Base-by-base conservation (phyloP, 2,797 vertebrate genomes). In the Selene dorsalis region DNA sequence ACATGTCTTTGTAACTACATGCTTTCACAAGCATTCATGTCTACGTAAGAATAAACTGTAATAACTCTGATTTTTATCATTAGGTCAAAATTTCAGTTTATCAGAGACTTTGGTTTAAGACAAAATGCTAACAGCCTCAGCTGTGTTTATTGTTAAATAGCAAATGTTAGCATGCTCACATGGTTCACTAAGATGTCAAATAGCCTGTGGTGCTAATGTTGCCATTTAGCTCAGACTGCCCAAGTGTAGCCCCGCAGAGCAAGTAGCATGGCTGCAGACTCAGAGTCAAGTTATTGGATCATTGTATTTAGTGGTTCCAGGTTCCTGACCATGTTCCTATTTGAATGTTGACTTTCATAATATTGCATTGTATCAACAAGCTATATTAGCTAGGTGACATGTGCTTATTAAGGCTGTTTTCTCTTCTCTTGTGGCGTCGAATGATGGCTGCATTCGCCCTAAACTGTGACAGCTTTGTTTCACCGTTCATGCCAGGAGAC, bases 331-430 rank as follows among this genome's bases (percentile, higher is more conserved):
- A 11, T 5, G 28, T 52, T 53, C 8, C 22, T 22, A 52, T 56
- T 22, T 59, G 20, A 10, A 58, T 77, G 43, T 64, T 48, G 14
- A 12, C 64, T 52, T 58, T 70, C 11, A 53, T 28, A 16, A 70
- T 47, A 55, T 32, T 62, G 9, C 35, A n/a, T 60, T 32, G 17
- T 58, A 70, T 59, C 39, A 68, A 35, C 18, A 53, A 28, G 20
- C n/a, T 58, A 6, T 35, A 28, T 66, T 43, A 22, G 9, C 32
- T 17, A 9, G 1, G 10, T 43, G 38, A 14, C 10, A 58, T 35
- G 55, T 61, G 26, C 48, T 52, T 52, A 69, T 70, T 69, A 45
- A 12, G 30, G 50, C 24, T 41, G 38, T 55, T 64, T 69, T 71
- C n/a, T 47, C 38, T 62, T 39, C 35, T 71, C 24, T 32, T 32